Evolutionary conservation across 2,113 vertebrate genomes (phyloP).

Genomic region (Morone saxatilis): DNA sequence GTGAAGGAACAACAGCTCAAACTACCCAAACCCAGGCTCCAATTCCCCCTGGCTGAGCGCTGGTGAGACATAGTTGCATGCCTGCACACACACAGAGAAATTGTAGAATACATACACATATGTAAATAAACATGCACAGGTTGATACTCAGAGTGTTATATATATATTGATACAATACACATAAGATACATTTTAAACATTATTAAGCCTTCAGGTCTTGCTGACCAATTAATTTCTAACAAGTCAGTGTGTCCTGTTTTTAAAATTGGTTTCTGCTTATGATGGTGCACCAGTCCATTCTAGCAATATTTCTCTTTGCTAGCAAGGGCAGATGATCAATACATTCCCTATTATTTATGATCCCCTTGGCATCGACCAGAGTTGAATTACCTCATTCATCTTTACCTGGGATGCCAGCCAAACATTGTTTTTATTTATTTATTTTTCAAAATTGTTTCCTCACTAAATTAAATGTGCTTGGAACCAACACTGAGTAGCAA

Average conservation of each 20-base stretch:
- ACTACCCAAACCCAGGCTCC: slow-evolving; percentile 92
- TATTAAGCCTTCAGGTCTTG: not conserved
- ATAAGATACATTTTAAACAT: slow-evolving; percentile 11
- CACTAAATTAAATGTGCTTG: slow-evolving; percentile 23
- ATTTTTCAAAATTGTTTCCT: slow-evolving; percentile 42
- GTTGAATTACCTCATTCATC: slow-evolving; percentile 58
- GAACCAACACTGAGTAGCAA: not conserved
- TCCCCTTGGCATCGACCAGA: slow-evolving; percentile 42
- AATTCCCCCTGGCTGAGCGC: slow-evolving; percentile 91
- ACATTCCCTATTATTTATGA: slow-evolving; percentile 58
- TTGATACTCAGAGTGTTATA: not conserved
- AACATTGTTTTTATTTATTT: slow-evolving; percentile 49
- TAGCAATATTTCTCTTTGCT: slow-evolving; percentile 54
- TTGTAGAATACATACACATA: no score
- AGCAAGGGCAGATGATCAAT: slow-evolving; percentile 64
- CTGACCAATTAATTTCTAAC: slow-evolving; percentile 39
- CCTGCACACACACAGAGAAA: not conserved
- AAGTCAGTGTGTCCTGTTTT: slow-evolving; percentile 28
- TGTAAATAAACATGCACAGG: slow-evolving; percentile 2
- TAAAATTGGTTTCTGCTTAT: slow-evolving; percentile 38
- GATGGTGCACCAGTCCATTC: slow-evolving; percentile 4
- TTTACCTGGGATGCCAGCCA: slow-evolving; percentile 48
- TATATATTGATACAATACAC: not conserved
- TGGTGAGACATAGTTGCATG: slow-evolving; percentile 87
- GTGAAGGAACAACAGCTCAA: slow-evolving; percentile 98